Base-by-base conservation (phyloP, 2,888 invertebrate genomes). In the Dinocampus coccinellae region DNA sequence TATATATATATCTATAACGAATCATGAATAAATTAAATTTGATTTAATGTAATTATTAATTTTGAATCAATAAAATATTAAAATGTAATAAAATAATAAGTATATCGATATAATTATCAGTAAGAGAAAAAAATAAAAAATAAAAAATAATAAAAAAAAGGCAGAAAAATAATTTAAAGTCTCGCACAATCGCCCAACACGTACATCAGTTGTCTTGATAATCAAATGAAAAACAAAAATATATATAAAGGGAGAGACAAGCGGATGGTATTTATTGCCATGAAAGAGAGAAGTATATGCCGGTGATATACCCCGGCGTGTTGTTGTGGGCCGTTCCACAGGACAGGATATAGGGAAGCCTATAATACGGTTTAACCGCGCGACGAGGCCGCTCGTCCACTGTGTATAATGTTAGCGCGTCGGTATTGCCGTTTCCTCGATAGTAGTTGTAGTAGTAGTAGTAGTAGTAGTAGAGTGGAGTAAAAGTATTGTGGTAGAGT, bases 301-400 rank as follows among this genome's bases (percentile, higher is more conserved):
- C 57, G 58, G 22, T 36, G 62, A 60, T 47, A 39, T 55, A 57
- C 22, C n/a, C 29, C 24, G 39, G 55, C 34, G 60, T 69, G 64
- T 58, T 69, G 68, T 64, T 72, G 75, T 72, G 73, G 76, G 74
- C 72, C 73, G 72, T 72, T 76, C 70, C 67, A 39, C 73, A 78
- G 76, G 81, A 76, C 78, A 80, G 78, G 75, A 77, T 77, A 78
- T 74, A 79, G 79, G 81, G 79, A 83, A 80, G 80, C 79, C 81
- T 82, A 79, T 84, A 84, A 85, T 83, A 85, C 81, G 78, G 81
- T 83, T 83, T 84, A 79, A 81, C 83, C 80, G 81, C 80, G 81
- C 81, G 76, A 47, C 78, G 78, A 79, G 77, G 80, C 76, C 73
- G 70, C 71, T 73, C 72, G 73, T 64, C 64, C 70, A 69, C 55